These are phyloP conservation scores for Sebastes kiyomatsui DNA, from an alignment of 2,797 vertebrate species.

Conservation along the genomic window DNA sequence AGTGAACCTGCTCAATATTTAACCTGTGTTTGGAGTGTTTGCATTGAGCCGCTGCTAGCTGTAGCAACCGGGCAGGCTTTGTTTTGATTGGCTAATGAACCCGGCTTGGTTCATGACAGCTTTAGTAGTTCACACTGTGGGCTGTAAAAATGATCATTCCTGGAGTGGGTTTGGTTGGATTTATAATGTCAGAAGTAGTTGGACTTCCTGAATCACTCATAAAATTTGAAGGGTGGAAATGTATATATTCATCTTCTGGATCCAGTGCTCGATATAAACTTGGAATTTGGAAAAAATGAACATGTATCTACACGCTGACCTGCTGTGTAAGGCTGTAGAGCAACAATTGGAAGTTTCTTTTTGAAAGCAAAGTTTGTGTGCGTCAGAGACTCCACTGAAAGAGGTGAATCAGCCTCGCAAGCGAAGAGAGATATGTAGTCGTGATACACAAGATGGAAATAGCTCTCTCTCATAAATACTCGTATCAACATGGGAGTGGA, in stretches of 20 bases:
- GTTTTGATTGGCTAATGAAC: constrained; percentile 68
- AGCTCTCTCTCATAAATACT: background rate
- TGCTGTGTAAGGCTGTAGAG: background rate
- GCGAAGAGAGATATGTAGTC: background rate
- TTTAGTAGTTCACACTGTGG: constrained; percentile 24
- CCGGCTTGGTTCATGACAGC: constrained; percentile 20
- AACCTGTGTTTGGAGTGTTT: constrained; percentile 66
- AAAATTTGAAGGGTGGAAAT: background rate
- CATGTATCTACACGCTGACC: background rate
- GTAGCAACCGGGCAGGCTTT: constrained; percentile 27
- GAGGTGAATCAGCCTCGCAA: background rate
- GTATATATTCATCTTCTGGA: background rate
- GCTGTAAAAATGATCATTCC: constrained; percentile 29
- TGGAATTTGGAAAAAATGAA: background rate
- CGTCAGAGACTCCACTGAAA: background rate
- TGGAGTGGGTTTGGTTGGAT: background rate
- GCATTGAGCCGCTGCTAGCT: constrained; percentile 61
- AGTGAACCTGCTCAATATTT: constrained; percentile 68
- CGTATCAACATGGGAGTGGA: too few species aligned
- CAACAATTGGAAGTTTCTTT: background rate
- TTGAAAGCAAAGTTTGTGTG: background rate
- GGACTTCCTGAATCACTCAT: constrained; percentile 6
- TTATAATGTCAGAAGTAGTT: constrained; percentile 34
- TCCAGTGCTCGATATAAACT: background rate
- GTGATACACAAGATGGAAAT: background rate